These are phyloP conservation scores for Hydrozoanthus tunicans DNA, from an alignment of 64 coral and sea anemone species.

Conservation along the genomic window DNA sequence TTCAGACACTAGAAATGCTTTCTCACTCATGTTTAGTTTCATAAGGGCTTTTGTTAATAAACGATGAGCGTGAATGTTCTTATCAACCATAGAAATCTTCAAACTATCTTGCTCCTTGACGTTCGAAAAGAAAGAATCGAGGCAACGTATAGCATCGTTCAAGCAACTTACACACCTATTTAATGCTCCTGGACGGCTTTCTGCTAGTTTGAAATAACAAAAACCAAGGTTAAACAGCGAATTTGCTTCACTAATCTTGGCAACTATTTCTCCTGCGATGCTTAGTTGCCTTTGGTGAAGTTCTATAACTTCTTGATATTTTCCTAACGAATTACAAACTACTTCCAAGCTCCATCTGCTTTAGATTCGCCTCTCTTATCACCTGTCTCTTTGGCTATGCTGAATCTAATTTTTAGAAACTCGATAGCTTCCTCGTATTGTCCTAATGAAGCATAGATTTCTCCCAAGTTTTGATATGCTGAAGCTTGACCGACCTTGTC, in stretches of 20 bases:
- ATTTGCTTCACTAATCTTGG: background rate
- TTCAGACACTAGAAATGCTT: background rate
- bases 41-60: background rate
- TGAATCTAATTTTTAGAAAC: background rate
- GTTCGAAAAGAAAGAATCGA: background rate
- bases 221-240: background rate
- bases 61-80: background rate
- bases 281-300: background rate
- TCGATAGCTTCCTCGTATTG: background rate
- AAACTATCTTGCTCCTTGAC: background rate
- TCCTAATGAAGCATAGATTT: background rate
- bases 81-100: background rate
- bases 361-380: conserved; percentile 26
- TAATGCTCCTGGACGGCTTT: background rate
- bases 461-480: background rate
- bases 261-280: background rate
- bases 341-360: background rate
- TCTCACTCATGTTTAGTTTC: background rate
- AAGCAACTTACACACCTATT: background rate
- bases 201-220: background rate
- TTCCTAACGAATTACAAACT: background rate
- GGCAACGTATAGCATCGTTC: background rate
- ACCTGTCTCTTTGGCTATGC: background rate
- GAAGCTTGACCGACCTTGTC: background rate
- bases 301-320: background rate